phyloP scores from a whole-genome alignment of 1,140 invertebrate species.

The Formica selysi region DNA sequence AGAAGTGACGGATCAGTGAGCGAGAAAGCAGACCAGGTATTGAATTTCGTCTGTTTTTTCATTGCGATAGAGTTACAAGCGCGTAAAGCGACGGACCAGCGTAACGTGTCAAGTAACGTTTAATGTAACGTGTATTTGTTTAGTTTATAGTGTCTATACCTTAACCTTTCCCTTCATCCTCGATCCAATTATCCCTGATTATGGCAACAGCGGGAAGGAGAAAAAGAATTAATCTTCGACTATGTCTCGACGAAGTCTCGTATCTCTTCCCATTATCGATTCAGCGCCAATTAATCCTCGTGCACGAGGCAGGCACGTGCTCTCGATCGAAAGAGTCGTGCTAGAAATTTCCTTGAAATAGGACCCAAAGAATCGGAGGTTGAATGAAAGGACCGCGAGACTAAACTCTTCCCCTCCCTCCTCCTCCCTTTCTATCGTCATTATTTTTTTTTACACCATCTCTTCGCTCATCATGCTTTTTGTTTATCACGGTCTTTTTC shows the following conservation, averaged over 20 bases:
- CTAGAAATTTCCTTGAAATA: constrained; percentile 76
- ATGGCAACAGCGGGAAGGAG: constrained; percentile 69
- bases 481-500: constrained; percentile 40
- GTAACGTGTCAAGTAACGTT: constrained; percentile 68
- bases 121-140: constrained; percentile 82
- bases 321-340: constrained; percentile 65
- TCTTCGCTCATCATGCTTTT: background rate
- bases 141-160: constrained; percentile 80
- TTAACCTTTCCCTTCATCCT: constrained; percentile 56
- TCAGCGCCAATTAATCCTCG: constrained; percentile 63
- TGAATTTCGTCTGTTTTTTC: constrained; percentile 38
- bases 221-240: constrained; percentile 68
- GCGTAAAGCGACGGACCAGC: constrained; percentile 59
- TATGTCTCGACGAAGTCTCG: constrained; percentile 52
- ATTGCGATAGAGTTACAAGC: constrained; percentile 28
- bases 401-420: constrained; percentile 54
- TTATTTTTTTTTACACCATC: constrained; percentile 3
- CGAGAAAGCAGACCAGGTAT: background rate
- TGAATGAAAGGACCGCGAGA: constrained; percentile 65
- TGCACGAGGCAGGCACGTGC: constrained; percentile 55
- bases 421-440: constrained; percentile 17
- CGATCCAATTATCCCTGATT: constrained; percentile 34
- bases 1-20: constrained; percentile 11
- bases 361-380: constrained; percentile 75
- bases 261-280: constrained; percentile 56